Evolutionary conservation across 2,888 invertebrate species (phyloP).

Genomic region (Pandemis heparana): DNA sequence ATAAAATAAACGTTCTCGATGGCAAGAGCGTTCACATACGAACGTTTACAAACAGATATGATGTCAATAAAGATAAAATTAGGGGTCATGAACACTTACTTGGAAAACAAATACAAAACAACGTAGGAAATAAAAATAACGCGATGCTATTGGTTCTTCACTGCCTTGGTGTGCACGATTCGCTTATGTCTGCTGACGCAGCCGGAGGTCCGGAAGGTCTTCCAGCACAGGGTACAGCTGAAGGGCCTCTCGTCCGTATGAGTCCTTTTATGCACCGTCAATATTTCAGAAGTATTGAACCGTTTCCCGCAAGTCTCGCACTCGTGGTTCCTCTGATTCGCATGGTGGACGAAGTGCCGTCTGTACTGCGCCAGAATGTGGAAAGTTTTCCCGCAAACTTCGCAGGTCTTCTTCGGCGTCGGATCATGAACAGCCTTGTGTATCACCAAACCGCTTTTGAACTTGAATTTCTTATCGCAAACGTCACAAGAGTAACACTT

Average conservation of each 20-base stretch:
- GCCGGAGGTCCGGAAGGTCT: slow-evolving; percentile 80
- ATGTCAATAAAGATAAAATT: slow-evolving; percentile 30
- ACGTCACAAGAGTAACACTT: slow-evolving; percentile 75
- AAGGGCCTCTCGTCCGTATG: slow-evolving; percentile 82
- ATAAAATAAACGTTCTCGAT: neutral
- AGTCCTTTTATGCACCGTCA: slow-evolving; percentile 78
- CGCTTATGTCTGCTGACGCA: slow-evolving; percentile 79
- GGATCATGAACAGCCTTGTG: slow-evolving; percentile 78
- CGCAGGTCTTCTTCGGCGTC: slow-evolving; percentile 81
- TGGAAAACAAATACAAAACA: slow-evolving; percentile 40
- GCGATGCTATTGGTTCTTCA: slow-evolving; percentile 59
- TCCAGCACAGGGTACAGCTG: slow-evolving; percentile 77
- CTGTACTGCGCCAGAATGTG: slow-evolving; percentile 80
- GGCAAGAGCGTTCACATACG: neutral
- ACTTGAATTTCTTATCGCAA: slow-evolving; percentile 81
- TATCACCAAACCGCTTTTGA: slow-evolving; percentile 76
- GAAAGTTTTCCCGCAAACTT: slow-evolving; percentile 83
- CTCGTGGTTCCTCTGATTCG: slow-evolving; percentile 80
- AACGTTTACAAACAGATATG: slow-evolving; percentile 12
- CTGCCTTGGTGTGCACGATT: slow-evolving; percentile 71
- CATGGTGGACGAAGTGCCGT: slow-evolving; percentile 82
- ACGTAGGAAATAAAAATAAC: slow-evolving; percentile 49
- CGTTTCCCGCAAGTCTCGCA: slow-evolving; percentile 84
- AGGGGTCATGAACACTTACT: slow-evolving; percentile 30
- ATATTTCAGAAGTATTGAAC: slow-evolving; percentile 82